Evolutionary conservation across 2,113 vertebrate species (phyloP).

Genomic region (Pseudopodoces humilis): DNA sequence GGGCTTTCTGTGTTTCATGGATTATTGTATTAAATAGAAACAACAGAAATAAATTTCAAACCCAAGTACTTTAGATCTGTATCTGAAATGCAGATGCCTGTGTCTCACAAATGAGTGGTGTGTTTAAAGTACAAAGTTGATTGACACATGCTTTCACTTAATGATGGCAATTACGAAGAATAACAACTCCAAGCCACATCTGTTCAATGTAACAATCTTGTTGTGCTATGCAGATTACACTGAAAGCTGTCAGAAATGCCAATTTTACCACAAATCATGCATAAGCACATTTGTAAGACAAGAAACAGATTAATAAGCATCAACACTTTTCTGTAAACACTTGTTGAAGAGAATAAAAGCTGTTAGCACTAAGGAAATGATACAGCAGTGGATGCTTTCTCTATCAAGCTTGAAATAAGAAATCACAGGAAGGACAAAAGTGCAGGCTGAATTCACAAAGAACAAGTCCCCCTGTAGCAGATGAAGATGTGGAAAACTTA

Average conservation of each 20-base stretch:
- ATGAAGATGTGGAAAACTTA: background rate
- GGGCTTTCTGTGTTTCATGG: background rate
- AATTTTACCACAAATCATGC: slow-evolving; percentile 75
- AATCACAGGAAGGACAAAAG: slow-evolving; percentile 73
- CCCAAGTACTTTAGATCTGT: background rate
- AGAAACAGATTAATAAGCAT: slow-evolving; percentile 95
- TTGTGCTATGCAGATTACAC: slow-evolving; percentile 69
- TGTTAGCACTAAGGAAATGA: slow-evolving; percentile 57
- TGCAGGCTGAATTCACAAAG: background rate
- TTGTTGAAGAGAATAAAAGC: slow-evolving; percentile 75
- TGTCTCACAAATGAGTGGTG: slow-evolving; percentile 72
- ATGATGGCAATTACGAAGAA: slow-evolving; percentile 98
- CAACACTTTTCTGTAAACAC: slow-evolving; percentile 89
- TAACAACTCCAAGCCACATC: slow-evolving; percentile 91
- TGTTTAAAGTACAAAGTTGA: slow-evolving; percentile 88
- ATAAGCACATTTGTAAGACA: slow-evolving; percentile 75
- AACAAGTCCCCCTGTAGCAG: background rate
- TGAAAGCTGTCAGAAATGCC: slow-evolving; percentile 83
- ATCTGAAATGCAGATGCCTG: slow-evolving; percentile 64
- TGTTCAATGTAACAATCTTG: slow-evolving; percentile 87
- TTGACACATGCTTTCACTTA: slow-evolving; percentile 97
- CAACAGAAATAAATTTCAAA: background rate
- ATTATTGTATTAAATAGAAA: background rate
- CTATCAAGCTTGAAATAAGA: slow-evolving; percentile 25
- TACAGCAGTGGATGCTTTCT: slow-evolving; percentile 31